Conservation (phyloP, 2,888 invertebrate genomes). For the Seira sanloemensis region DNA sequence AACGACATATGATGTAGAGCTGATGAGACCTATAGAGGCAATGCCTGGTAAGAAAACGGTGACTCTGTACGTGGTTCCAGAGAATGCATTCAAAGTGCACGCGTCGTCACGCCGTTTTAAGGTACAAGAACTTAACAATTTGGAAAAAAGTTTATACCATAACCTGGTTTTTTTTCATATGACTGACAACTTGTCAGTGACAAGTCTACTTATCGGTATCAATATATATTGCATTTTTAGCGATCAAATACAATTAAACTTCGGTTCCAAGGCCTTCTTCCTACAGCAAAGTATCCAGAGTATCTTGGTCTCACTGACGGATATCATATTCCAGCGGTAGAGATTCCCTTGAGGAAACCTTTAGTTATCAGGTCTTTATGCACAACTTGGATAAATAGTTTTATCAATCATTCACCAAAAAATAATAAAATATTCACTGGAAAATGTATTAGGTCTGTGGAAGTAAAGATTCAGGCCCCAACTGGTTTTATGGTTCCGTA, state of each 20-base stretch:
- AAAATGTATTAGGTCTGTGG: conserved; percentile 40
- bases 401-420: too few relatives aligned
- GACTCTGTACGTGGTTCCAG: conserved; percentile 69
- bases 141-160: too few relatives aligned
- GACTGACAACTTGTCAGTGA: too few relatives aligned
- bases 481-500: conserved; percentile 67
- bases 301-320: conserved; percentile 60
- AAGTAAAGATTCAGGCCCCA: conserved; percentile 66
- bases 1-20: conserved; percentile 64
- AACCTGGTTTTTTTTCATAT: too few relatives aligned
- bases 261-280: conserved; percentile 19
- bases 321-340: conserved; percentile 71
- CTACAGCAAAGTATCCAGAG: conserved; percentile 46
- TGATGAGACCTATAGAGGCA: conserved; percentile 68
- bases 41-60: conserved; percentile 70
- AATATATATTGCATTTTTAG: too few relatives aligned
- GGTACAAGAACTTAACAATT: too few relatives aligned
- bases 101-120: too few relatives aligned
- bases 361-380: too few relatives aligned
- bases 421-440: too few relatives aligned
- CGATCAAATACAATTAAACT: conserved; percentile 21
- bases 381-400: too few relatives aligned
- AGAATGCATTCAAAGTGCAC: conserved; percentile 62
- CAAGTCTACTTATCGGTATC: too few relatives aligned
- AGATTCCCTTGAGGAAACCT: conserved; percentile 68